Conservation (phyloP, 2,113 vertebrate species). For the Gymnocephalus cernua region DNA sequence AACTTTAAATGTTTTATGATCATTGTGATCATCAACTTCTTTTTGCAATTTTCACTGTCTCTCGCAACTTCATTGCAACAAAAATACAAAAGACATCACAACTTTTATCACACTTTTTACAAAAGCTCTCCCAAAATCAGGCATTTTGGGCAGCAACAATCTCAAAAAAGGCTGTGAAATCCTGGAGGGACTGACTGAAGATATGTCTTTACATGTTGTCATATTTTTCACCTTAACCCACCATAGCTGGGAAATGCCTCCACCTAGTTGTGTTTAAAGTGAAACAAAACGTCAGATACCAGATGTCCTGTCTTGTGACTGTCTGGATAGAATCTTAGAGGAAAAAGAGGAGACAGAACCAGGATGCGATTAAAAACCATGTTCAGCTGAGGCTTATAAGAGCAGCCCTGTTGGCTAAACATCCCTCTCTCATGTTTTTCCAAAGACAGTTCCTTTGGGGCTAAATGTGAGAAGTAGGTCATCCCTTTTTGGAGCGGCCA, state of each 20-base stretch:
- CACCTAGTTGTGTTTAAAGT: constrained; percentile 8
- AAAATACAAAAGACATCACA: too few species aligned
- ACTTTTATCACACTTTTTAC: too few species aligned
- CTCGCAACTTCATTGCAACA: too few species aligned
- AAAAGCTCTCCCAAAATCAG: too few species aligned
- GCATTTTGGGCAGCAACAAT: too few species aligned
- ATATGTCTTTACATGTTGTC: not conserved
- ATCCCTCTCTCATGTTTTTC: constrained; percentile 77
- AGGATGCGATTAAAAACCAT: constrained; percentile 67
- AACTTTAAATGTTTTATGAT: too few species aligned
- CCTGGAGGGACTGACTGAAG: not conserved
- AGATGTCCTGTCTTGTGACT: not conserved
- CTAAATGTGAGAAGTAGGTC: constrained; percentile 84
- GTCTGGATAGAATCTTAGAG: constrained; percentile 8
- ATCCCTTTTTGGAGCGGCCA: constrained; percentile 77
- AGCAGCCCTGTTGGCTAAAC: constrained; percentile 76
- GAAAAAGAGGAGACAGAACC: constrained; percentile 26
- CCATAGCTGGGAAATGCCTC: not conserved
- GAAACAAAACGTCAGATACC: not conserved
- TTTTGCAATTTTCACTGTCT: too few species aligned
- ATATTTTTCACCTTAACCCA: not conserved
- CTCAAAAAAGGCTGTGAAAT: too few species aligned
- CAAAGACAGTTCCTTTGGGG: constrained; percentile 78
- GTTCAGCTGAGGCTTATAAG: constrained; percentile 61
- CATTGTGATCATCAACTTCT: too few species aligned